phyloP scores from a whole-genome alignment of 2,888 invertebrate genomes.

The Smittia aterrima region DNA sequence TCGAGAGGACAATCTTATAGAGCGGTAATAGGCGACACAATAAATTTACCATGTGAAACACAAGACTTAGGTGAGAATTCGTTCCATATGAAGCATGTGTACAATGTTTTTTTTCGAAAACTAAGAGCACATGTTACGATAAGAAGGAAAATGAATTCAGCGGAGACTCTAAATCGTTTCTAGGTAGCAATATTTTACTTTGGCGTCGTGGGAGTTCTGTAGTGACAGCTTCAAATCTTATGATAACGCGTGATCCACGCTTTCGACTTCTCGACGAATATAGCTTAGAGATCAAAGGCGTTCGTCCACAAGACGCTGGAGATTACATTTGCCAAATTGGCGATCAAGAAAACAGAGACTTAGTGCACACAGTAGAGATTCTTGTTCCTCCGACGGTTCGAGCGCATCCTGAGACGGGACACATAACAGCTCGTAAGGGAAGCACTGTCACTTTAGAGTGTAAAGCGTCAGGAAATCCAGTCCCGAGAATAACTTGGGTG shows the following conservation, averaged over 20 bases:
- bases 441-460: slow-evolving; percentile 62
- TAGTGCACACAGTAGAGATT: slow-evolving; percentile 63
- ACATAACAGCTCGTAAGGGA: slow-evolving; percentile 60
- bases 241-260: slow-evolving; percentile 61
- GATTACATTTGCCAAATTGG: slow-evolving; percentile 65
- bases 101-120: neutral
- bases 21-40: slow-evolving; percentile 66
- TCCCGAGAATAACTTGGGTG: slow-evolving; percentile 62
- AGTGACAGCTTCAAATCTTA: slow-evolving; percentile 61
- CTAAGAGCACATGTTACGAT: no score
- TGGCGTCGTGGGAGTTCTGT: slow-evolving; percentile 63
- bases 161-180: no score
- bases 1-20: slow-evolving; percentile 67
- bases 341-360: slow-evolving; percentile 60
- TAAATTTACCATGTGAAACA: slow-evolving; percentile 68
- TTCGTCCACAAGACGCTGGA: slow-evolving; percentile 58
- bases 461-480: slow-evolving; percentile 62
- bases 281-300: slow-evolving; percentile 60
- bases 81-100: neutral
- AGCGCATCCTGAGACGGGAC: slow-evolving; percentile 58
- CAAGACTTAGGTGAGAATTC: slow-evolving; percentile 64
- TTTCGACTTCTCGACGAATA: slow-evolving; percentile 62
- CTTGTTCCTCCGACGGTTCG: slow-evolving; percentile 62
- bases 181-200: slow-evolving; percentile 60
- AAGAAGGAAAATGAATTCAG: no score